Conservation (phyloP, 2,888 invertebrate genomes). For the Iphiclides podalirius region DNA sequence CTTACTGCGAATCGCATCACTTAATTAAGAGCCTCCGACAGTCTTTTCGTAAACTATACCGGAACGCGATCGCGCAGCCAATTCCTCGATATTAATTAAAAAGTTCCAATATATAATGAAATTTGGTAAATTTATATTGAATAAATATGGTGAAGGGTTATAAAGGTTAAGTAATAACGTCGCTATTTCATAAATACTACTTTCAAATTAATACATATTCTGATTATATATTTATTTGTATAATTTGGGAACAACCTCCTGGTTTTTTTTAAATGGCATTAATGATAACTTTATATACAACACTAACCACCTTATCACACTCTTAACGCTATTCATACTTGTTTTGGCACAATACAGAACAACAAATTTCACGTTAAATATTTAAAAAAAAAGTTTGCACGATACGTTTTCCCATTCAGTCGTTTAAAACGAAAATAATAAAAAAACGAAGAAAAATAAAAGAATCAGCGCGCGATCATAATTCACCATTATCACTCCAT, state of each 20-base stretch:
- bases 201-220: too few relatives aligned
- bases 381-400: neutral
- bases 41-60: conserved; percentile 63
- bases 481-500: neutral
- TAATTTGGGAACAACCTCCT: neutral
- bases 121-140: too few relatives aligned
- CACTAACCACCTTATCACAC: neutral
- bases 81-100: conserved; percentile 35
- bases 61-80: conserved; percentile 38
- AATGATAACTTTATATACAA: too few relatives aligned
- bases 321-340: conserved; percentile 32
- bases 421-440: too few relatives aligned
- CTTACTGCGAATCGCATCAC: too few relatives aligned
- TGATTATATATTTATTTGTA: too few relatives aligned
- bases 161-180: too few relatives aligned
- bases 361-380: neutral
- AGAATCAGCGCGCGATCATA: conserved; percentile 7
- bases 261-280: too few relatives aligned
- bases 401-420: too few relatives aligned
- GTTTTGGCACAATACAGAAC: conserved; percentile 10
- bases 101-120: neutral
- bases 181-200: too few relatives aligned
- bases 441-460: too few relatives aligned
- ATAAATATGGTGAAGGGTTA: too few relatives aligned
- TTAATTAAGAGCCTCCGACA: conserved; percentile 39